Base-by-base conservation (phyloP, 2,888 invertebrate genomes). In the Archips crataeganus region DNA sequence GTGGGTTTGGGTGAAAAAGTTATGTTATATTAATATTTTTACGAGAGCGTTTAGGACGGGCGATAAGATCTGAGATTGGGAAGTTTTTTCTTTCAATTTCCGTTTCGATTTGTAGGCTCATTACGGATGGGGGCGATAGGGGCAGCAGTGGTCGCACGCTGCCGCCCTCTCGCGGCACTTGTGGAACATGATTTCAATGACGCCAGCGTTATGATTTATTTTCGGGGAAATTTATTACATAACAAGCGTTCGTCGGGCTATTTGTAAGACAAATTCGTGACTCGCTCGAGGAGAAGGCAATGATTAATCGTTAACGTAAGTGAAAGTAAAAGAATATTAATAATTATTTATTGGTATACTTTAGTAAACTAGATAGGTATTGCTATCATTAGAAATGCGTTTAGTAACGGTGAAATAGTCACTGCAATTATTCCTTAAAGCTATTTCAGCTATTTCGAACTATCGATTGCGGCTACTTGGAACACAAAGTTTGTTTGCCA, bases 1-100 rank as follows among this genome's bases (percentile, higher is more conserved):
- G 94, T 94, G 94, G 94, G 94, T 94, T 94, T 94, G 92, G 90
- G 94, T 93, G 91, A 81, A 93, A 94, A 94, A 93, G 93, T 94
- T 93, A 93, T 93, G 91, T 94, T 94, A 94, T 94, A 94, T 94
- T 94, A 94, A 94, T 94, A 94, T 94, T 94, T 93, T 94, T 94
- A 94, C 93, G 93, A 93, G 94, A 94, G 85, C 93, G 92, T 94
- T 94, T 94, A 94, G 93, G 88, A 85, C 80, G 84, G 81, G 73
- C 86, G 94, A 94, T 94, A 94, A 92, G 93, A 94, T 94, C 94
- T 89, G 90, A 88, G 88, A 86, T 92, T 89, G 92, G 91, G 92
- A 92, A 92, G 91, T 94, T 94, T 93, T 94, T 93, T 94, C 93
- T 93, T 94, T 94, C 92, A 90, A 93, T 94, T 93, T 94, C 93